Base-by-base conservation (phyloP, 1,140 invertebrate genomes). In the Triops cancriformis region DNA sequence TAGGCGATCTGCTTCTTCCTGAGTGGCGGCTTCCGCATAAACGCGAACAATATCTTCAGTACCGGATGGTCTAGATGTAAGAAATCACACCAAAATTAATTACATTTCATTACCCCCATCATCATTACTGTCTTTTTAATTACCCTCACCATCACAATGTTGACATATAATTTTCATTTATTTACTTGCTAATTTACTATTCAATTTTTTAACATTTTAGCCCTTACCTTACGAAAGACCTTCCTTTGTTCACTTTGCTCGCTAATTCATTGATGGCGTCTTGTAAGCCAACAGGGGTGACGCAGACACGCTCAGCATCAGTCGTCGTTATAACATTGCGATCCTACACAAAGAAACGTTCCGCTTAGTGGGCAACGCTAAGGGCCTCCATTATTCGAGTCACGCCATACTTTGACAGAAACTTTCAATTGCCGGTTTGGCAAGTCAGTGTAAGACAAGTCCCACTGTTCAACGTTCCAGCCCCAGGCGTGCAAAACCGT, bases 41-140 rank as follows among this genome's bases (percentile, higher is more conserved):
- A 99, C 91, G 78, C 98, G 87, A 1, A 99, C 93, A 37, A 98
- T 87, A 85, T 99, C 95, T 87, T 99, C 98, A 27, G 98, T 99
- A 51, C 98, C 98, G 0, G 97, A 99, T 1, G 98, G 93, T 78
- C 97, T 92, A 78, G 37, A 85, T 84, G 75, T 28, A 74, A 1
- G 12, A 6, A 9, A n/a, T 74, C 26, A 42, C 26, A 74, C 3
- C 10, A 18, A 28, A n/a, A n/a, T n/a, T n/a, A n/a, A n/a, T n/a
- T n/a, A n/a, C n/a, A n/a, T n/a, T n/a, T n/a, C n/a, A n/a, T n/a
- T n/a, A n/a, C n/a, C n/a, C n/a, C n/a, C n/a, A n/a, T n/a, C n/a
- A n/a, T n/a, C n/a, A n/a, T n/a, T n/a, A n/a, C n/a, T n/a, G n/a
- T n/a, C n/a, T n/a, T n/a, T n/a, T n/a, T n/a, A n/a, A n/a, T n/a